Base-by-base conservation (phyloP, 1,140 invertebrate species). In the Cotesia chilonis region DNA sequence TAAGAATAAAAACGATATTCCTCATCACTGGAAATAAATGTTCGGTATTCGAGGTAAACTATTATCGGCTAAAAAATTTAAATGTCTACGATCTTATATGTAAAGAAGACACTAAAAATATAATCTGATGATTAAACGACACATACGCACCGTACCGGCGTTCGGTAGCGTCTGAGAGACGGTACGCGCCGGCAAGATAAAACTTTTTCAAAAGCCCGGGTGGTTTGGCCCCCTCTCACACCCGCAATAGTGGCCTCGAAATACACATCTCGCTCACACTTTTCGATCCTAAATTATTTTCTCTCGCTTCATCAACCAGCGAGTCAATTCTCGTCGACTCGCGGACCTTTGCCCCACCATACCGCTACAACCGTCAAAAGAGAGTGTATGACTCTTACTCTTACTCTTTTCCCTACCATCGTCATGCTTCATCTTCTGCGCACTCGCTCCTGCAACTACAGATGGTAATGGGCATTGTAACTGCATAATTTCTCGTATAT, bases 131-230 rank as follows among this genome's bases (percentile, higher is more conserved):
- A 64, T 52, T 72, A 38, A 28, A 63, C 63, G 14, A 70, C 36
- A 75, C 74, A 80, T 81, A 78, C 81, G 61, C 65, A 80, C 81
- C 79, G 80, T 78, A 81, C 84, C 84, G 83, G 83, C 79, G 81
- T 85, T 84, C 81, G 82, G 82, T 84, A 85, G 81, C 83, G 81
- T 84, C 85, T 85, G 84, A 82, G 82, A 83, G 83, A 75, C 81
- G 71, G 78, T 64, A 76, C 78, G 81, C 76, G 80, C 82, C 79
- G 80, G 79, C 79, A 81, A 85, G 83, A 86, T 85, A 85, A 85
- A 85, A 85, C 83, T 84, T 85, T 86, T 86, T 85, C 78, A 84
- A 85, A 86, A 86, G 83, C 83, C 83, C 79, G 76, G 68, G 77
- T 74, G 80, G 64, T 74, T 74, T 75, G 54, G 47, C 59, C 69